Percentiles rank a stretch among this genome's conserved stretches.
phyloP scores from a whole-genome alignment of 2,113 vertebrate species.

The Apodemus sylvaticus region DNA sequence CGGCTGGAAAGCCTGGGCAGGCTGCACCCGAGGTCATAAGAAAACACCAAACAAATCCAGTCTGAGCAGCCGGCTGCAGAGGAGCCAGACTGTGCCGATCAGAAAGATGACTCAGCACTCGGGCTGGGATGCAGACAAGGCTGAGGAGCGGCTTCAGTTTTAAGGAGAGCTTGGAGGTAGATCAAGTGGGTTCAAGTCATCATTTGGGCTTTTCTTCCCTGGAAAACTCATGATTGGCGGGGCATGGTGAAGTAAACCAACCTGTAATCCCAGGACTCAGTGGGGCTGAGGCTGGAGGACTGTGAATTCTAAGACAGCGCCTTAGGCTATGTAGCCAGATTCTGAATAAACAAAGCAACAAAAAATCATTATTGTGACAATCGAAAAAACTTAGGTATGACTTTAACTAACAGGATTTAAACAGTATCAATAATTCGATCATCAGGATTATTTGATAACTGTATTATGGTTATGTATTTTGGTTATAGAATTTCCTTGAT shows the following conservation, averaged over 20 bases:
- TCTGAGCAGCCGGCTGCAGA: not conserved
- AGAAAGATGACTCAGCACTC: not conserved
- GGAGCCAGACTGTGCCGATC: not conserved
- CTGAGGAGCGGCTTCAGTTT: not conserved
- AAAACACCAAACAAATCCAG: not conserved
- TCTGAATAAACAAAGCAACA: not conserved
- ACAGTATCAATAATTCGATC: not conserved
- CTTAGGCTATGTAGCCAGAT: too few relatives aligned
- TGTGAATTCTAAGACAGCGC: not conserved
- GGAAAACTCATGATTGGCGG: not conserved
- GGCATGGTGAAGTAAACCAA: not conserved
- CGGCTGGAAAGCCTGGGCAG: not conserved
- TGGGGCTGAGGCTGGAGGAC: not conserved
- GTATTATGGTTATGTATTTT: not conserved
- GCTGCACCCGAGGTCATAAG: not conserved
- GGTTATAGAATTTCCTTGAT: not conserved
- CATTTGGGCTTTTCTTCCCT: conserved; percentile 29
- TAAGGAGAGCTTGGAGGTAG: not conserved
- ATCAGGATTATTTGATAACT: not conserved
- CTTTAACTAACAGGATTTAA: not conserved
- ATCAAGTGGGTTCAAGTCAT: not conserved
- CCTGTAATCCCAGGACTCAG: too few relatives aligned
- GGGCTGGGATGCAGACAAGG: not conserved
- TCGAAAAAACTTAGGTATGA: not conserved
- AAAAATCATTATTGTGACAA: not conserved